Percentiles rank a stretch among this genome's conserved stretches.
Evolutionary conservation across 30 jellyfish, hydroid and myxozoan genomes (phyloP).

Genomic region (Cassiopea xamachana): DNA sequence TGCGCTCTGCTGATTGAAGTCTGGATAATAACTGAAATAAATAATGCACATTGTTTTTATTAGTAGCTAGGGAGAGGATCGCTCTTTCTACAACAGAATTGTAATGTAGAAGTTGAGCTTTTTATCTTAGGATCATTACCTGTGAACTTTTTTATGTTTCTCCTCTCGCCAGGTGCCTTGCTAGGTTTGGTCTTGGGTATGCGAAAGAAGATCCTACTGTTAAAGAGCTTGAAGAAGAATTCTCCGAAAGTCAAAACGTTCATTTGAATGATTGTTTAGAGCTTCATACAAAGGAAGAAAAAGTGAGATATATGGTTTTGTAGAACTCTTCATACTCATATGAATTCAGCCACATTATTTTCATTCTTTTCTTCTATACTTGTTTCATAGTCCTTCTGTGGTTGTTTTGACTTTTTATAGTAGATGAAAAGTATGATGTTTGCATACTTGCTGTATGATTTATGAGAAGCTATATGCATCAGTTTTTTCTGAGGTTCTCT

Average conservation of each 20-base stretch:
- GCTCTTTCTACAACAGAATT: no score
- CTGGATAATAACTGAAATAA: no score
- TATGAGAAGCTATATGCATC: background rate
- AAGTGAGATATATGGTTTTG: slow-evolving; percentile 30
- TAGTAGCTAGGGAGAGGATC: no score
- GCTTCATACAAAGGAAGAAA: slow-evolving; percentile 88
- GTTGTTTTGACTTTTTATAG: background rate
- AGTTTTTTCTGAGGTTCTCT: background rate
- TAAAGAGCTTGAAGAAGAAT: slow-evolving; percentile 64
- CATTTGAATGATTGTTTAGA: slow-evolving; percentile 70
- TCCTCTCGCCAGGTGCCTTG: slow-evolving; percentile 49
- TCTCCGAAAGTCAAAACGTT: slow-evolving; percentile 26
- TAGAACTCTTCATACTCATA: no score
- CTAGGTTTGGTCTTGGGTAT: slow-evolving; percentile 57
- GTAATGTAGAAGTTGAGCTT: no score
- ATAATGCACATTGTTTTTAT: no score
- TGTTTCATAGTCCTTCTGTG: no score
- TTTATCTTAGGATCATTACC: no score
- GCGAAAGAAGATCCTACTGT: slow-evolving; percentile 63
- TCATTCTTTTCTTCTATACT: no score
- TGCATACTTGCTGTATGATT: background rate
- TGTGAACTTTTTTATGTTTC: background rate
- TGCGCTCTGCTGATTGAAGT: no score
- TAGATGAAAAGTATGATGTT: background rate
- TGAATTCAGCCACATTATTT: no score